Conservation (phyloP, 1,140 invertebrate species). For the Trachelipus rathkii region DNA sequence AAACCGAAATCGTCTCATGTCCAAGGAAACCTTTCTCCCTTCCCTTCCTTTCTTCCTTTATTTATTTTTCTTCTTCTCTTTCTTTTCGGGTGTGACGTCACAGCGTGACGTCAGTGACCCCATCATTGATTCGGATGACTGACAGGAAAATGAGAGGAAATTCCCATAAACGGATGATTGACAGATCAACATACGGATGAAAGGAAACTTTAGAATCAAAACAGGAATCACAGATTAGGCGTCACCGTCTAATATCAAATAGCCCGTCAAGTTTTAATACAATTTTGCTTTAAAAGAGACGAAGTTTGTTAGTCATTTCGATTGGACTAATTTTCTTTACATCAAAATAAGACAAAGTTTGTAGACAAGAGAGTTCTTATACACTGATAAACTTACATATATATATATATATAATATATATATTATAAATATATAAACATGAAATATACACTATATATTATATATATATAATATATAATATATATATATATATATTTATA, state of each 20-base stretch:
- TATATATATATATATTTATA: no score
- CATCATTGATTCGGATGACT: not conserved
- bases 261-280: no score
- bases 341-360: no score
- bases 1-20: not conserved
- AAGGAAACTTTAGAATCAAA: conserved; percentile 6
- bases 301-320: no score
- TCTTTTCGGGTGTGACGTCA: not conserved
- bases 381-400: no score
- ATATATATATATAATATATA: no score
- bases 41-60: not conserved
- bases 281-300: no score
- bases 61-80: not conserved
- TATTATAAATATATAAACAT: no score
- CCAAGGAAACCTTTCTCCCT: not conserved
- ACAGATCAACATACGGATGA: not conserved
- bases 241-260: not conserved
- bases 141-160: not conserved
- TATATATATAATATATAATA: no score
- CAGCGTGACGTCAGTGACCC: not conserved
- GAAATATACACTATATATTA: no score
- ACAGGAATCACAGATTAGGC: conserved; percentile 9
- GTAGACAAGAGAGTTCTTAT: no score
- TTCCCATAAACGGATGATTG: conserved; percentile 3
- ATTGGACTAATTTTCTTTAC: no score